Percentiles rank a stretch among this genome's conserved stretches.
Evolutionary conservation across 2,888 invertebrate genomes (phyloP).

Genomic region (Allygus modestus): DNA sequence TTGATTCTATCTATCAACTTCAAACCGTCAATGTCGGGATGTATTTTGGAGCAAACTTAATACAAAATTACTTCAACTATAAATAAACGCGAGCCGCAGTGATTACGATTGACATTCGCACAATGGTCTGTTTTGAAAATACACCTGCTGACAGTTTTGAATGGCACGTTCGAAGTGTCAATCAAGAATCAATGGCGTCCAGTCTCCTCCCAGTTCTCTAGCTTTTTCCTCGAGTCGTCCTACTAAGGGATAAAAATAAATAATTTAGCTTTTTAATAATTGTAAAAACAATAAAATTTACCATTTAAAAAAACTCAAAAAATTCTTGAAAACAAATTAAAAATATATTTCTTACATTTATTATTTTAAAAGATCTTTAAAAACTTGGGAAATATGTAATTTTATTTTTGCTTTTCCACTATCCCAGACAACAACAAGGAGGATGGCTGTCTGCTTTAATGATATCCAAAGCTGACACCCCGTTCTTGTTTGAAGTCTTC

Average conservation of each 20-base stretch:
- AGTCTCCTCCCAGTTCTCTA: slow-evolving; percentile 67
- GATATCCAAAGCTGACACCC: neutral
- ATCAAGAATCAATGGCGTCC: slow-evolving; percentile 69
- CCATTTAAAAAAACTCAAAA: neutral
- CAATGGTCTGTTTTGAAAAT: slow-evolving; percentile 52
- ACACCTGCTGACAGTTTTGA: slow-evolving; percentile 58
- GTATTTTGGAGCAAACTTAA: neutral
- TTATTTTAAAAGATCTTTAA: slow-evolving; percentile 2
- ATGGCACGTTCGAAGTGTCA: slow-evolving; percentile 67
- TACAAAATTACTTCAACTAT: neutral
- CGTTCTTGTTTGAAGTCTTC: neutral
- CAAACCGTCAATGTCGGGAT: neutral
- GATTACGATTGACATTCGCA: neutral
- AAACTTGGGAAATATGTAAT: neutral
- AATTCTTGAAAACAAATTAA: neutral
- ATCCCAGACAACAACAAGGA: slow-evolving; percentile 14
- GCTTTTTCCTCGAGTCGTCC: slow-evolving; percentile 49
- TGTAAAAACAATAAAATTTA: neutral
- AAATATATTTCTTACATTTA: neutral
- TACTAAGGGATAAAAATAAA: slow-evolving; percentile 40
- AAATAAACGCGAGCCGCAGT: neutral
- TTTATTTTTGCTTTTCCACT: neutral
- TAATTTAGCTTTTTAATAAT: neutral
- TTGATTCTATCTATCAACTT: slow-evolving; percentile 40
- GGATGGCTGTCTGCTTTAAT: slow-evolving; percentile 32